Base-by-base conservation (phyloP, 2,888 invertebrate genomes). In the Drosophila subquinaria region DNA sequence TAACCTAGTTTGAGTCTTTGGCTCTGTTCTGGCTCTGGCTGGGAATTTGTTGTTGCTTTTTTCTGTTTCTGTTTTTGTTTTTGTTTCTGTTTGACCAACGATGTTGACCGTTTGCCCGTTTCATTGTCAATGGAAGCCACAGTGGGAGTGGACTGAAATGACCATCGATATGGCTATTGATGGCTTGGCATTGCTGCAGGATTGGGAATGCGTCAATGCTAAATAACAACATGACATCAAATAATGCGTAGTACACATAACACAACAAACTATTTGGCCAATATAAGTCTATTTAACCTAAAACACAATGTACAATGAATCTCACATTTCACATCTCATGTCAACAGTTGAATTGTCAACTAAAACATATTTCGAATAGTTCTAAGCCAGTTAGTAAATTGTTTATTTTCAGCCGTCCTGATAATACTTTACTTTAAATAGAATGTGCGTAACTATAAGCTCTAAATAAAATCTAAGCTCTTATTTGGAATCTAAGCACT, bases 1-100 rank as follows among this genome's bases (percentile, higher is more conserved):
- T 81, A 65, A 85, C 81, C 85, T 79, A 79, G 56, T 83, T 79
- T 73, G 57, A 20, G 43, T 76, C 40, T 64, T 61, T 60, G 55
- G 20, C 35, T 51, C 35, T 20, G 48, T 30, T 42, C 43, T 36
- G 3, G 17, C n/a, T 50, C 17, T 55, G 17, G 35, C 17, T 60
- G 50, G 30, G 17, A 30, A 11, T 45, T 57, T 43, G 40, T 33
- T 50, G 50, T 33, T 66, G 38, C 4, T 42, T 60, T 15, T 51
- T 51, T 13, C 20, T 2, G 36, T 15, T 48, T 36, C 9, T n/a
- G 35, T n/a, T n/a, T 4, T 15, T 42, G 20, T n/a, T 51, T 27
- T 9, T 42, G 20, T n/a, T 51, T 27, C 45, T 60, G 60, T 60
- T 68, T 48, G 53, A n/a, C 38, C 60, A 53, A 56, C 63, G n/a